Conservation (phyloP, 2,888 invertebrate genomes). For the Drosophila anomalata region DNA sequence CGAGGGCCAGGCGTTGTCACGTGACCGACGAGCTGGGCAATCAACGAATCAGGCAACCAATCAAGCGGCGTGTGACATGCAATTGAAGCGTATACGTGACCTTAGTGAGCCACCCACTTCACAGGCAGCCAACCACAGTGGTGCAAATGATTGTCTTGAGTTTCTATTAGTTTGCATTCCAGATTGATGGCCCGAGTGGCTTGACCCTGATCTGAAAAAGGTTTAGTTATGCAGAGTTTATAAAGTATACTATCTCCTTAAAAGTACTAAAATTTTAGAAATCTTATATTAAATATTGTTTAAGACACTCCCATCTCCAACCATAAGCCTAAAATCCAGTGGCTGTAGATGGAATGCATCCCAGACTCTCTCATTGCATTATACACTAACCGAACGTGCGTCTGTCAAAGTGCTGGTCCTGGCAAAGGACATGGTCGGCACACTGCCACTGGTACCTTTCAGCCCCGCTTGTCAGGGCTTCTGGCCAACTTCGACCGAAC, state of each 20-base stretch:
- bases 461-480: conserved; percentile 3
- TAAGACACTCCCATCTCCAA: background rate
- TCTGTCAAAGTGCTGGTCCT: conserved; percentile 22
- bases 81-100: conserved; percentile 72
- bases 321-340: background rate
- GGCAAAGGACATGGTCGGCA: conserved; percentile 20
- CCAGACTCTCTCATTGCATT: conserved; percentile 49
- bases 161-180: background rate
- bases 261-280: too few species aligned
- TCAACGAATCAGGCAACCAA: conserved; percentile 77
- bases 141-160: background rate
- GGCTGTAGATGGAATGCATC: background rate
- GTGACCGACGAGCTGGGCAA: conserved; percentile 50
- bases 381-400: conserved; percentile 51
- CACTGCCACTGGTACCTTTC: background rate
- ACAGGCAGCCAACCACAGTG: conserved; percentile 20
- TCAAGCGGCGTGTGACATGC: conserved; percentile 78
- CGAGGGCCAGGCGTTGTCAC: conserved; percentile 49
- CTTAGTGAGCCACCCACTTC: conserved; percentile 20
- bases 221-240: background rate
- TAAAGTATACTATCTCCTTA: too few species aligned
- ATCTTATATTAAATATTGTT: too few species aligned
- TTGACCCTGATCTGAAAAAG: background rate
- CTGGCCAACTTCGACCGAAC: conserved; percentile 21
- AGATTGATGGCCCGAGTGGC: background rate